Conservation (phyloP, 2,797 vertebrate species). For the Lacerta viridis region DNA sequence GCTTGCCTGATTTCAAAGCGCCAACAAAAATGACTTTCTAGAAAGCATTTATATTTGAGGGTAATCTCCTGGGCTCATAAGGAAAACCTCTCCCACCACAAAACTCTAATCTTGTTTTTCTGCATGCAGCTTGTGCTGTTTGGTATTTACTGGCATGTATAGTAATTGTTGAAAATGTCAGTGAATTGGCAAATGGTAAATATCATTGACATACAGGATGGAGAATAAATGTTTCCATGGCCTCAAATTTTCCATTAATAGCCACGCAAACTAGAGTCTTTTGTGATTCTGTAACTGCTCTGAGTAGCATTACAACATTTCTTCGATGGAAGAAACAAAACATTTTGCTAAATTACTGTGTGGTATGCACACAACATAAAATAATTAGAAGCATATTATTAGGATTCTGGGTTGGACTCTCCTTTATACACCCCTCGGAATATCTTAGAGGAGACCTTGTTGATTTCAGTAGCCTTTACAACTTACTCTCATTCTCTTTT, state of each 20-base stretch:
- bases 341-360: neutral
- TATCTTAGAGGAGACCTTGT: neutral
- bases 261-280: conserved; percentile 47
- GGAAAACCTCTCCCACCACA: conserved; percentile 47
- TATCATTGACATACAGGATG: conserved; percentile 56
- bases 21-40: conserved; percentile 56
- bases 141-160: conserved; percentile 60
- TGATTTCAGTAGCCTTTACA: neutral
- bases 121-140: conserved; percentile 34
- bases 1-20: conserved; percentile 49
- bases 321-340: conserved; percentile 49
- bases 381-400: conserved; percentile 7
- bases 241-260: conserved; percentile 73
- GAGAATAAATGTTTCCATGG: conserved; percentile 69
- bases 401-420: neutral
- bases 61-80: conserved; percentile 57
- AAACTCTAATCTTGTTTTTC: neutral
- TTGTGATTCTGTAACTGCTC: conserved; percentile 55
- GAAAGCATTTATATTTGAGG: conserved; percentile 38
- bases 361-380: neutral
- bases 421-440: conserved; percentile 4
- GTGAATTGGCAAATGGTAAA: conserved; percentile 71
- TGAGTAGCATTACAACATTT: conserved; percentile 38
- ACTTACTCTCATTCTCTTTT: neutral
- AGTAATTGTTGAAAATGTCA: conserved; percentile 60